Evolutionary conservation across 92 coral and sea anemone genomes (phyloP), one percentile per base, ranked within the genome.

Genomic region (Plumapathes pennacea): DNA sequence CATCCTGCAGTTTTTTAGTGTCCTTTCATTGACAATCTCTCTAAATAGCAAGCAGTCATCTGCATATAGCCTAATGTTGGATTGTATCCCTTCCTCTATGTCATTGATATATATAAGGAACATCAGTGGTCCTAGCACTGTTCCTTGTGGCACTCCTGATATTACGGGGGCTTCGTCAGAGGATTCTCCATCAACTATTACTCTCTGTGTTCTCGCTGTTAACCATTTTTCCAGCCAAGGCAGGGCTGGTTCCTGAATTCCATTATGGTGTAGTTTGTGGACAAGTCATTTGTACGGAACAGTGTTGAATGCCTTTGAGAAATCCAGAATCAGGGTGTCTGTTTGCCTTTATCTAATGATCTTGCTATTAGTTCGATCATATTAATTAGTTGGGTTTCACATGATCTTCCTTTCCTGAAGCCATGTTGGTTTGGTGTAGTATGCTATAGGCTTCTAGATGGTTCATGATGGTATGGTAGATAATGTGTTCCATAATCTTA

Each of bases 261-360:
- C n/a, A n/a, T n/a, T n/a, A n/a, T n/a, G n/a, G n/a, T n/a, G n/a
- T n/a, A n/a, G n/a, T n/a, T n/a, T n/a, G n/a, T n/a, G n/a, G n/a
- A n/a, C n/a, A n/a, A n/a, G n/a, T n/a, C n/a, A n/a, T n/a, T n/a
- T n/a, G n/a, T n/a, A n/a, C n/a, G n/a, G n/a, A n/a, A n/a, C n/a
- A n/a, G n/a, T n/a, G n/a, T n/a, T n/a, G n/a, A n/a, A n/a, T n/a
- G n/a, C n/a, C n/a, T n/a, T n/a, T n/a, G n/a, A n/a, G n/a, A n/a
- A n/a, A n/a, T n/a, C n/a, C n/a, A n/a, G n/a, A n/a, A n/a, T n/a
- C n/a, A n/a, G n/a, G n/a, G n/a, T 36, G n/a, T 36, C 12, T 38
- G 53, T 37, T 57, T 26, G 27, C 64, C 64, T 54, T 54, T 54
- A 19, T 54, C 39, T 29, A 54, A 43, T 32, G 61, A 54, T 19